phyloP scores from a whole-genome alignment of 2,113 vertebrate species.

The Xyliphius kryptos region DNA sequence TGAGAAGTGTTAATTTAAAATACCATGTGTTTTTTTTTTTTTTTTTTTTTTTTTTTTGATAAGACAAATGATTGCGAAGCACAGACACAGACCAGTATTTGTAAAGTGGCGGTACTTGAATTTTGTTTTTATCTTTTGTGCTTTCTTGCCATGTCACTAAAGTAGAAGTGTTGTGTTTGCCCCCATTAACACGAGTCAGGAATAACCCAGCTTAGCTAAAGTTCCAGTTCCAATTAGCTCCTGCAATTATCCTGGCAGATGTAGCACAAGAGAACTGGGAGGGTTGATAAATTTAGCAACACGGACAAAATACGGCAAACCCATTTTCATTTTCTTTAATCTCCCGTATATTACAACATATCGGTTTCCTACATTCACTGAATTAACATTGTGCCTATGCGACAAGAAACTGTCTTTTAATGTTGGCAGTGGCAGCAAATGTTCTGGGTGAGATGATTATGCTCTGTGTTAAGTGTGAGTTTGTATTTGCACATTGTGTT shows the following conservation, averaged over 20 bases:
- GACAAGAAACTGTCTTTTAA: constrained; percentile 1
- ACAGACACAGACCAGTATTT: neutral
- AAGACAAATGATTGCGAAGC: neutral
- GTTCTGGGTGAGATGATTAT: constrained; percentile 18
- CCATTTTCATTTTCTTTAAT: constrained; percentile 5
- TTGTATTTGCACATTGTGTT: constrained; percentile 32
- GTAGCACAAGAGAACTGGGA: constrained; percentile 71
- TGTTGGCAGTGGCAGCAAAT: neutral
- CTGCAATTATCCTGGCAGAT: constrained; percentile 66
- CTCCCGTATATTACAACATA: neutral
- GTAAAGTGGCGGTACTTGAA: neutral
- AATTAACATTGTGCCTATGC: constrained; percentile 5
- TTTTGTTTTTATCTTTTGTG: neutral
- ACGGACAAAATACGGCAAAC: constrained; percentile 44
- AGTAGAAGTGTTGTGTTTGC: constrained; percentile 22
- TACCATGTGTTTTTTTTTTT: neutral
- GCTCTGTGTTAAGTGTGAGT: constrained; percentile 25
- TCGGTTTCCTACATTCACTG: constrained; percentile 6
- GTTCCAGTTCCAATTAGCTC: constrained; percentile 46
- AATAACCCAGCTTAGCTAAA: constrained; percentile 34
- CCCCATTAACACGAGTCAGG: constrained; percentile 30
- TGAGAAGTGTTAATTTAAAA: neutral
- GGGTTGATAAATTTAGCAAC: constrained; percentile 67
- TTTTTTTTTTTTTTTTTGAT: neutral
- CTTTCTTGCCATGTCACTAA: constrained; percentile 35